Evolutionary conservation across 1,140 invertebrate species (phyloP).

Genomic region (Drosophila funebris): DNA sequence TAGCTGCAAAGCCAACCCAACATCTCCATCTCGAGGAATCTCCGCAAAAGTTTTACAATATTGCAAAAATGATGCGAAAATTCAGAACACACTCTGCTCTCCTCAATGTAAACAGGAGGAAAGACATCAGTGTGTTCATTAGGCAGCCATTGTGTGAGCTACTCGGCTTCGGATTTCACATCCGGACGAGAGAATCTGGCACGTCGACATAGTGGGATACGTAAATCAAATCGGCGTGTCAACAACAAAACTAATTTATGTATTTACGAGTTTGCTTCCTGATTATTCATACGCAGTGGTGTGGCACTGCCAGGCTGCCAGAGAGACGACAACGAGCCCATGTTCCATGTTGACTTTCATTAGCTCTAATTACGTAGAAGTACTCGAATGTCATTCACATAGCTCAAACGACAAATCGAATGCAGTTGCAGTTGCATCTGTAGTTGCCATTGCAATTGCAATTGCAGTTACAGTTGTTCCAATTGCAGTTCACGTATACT

Average conservation of each 20-base stretch:
- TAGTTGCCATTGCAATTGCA: conserved; percentile 4
- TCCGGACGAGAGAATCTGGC: conserved; percentile 30
- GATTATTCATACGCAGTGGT: conserved; percentile 74
- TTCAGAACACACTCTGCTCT: conserved; percentile 14
- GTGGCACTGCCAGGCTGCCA: conserved; percentile 3
- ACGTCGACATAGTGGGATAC: conserved; percentile 22
- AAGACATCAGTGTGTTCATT: conserved; percentile 48
- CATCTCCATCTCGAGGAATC: too few species aligned
- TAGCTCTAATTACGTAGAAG: conserved; percentile 71
- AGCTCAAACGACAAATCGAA: conserved; percentile 65
- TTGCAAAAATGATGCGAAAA: conserved; percentile 36
- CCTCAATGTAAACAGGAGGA: conserved; percentile 2
- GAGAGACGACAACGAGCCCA: not conserved
- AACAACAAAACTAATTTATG: conserved; percentile 75
- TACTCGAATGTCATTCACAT: conserved; percentile 61
- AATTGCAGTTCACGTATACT: conserved; percentile 33
- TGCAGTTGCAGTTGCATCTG: conserved; percentile 56
- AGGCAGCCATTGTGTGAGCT: conserved; percentile 53
- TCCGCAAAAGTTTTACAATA: conserved; percentile 47
- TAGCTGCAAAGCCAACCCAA: conserved; percentile 28
- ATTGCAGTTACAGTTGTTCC: not conserved
- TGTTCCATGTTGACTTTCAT: conserved; percentile 66
- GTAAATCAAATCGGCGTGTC: conserved; percentile 69
- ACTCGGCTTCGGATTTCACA: conserved; percentile 16
- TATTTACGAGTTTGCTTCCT: conserved; percentile 64